Conservation (phyloP, 1,140 invertebrate species). For the Ceratosolen fusciceps region DNA sequence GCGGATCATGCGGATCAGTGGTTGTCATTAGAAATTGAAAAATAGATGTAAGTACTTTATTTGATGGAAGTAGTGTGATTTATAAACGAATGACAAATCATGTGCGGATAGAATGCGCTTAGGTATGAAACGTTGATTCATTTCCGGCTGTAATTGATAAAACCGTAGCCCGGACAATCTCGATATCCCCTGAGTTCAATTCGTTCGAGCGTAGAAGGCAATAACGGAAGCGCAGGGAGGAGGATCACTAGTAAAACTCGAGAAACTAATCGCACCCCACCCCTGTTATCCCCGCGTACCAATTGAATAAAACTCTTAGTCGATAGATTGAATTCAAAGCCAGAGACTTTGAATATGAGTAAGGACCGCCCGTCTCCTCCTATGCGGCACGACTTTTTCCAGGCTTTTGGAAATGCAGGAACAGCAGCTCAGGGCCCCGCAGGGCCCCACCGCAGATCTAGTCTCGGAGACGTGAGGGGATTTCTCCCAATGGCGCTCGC, state of each 20-base stretch:
- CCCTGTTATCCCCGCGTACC: no score
- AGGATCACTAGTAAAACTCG: no score
- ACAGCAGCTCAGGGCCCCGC: neutral
- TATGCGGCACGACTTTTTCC: no score
- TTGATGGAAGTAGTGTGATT: neutral
- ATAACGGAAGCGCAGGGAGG: neutral
- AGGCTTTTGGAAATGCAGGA: no score
- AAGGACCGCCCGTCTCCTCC: no score
- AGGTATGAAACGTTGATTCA: neutral
- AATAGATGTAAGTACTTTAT: no score
- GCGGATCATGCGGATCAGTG: no score
- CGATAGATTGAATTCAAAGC: no score
- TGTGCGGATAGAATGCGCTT: neutral
- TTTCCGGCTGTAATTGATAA: neutral
- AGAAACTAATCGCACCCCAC: no score
- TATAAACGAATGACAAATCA: neutral
- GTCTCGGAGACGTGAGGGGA: neutral
- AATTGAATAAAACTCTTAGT: no score
- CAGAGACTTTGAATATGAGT: no score
- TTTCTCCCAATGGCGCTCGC: constrained; percentile 13
- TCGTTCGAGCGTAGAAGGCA: neutral
- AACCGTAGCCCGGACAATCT: neutral
- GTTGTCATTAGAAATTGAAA: no score
- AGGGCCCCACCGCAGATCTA: constrained; percentile 6
- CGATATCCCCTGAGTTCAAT: neutral